A percentile compares a stretch with the other conserved stretches of the same genome.
Evolutionary conservation across 1,140 invertebrate species (phyloP).

Genomic region (Odontomachus brunneus): DNA sequence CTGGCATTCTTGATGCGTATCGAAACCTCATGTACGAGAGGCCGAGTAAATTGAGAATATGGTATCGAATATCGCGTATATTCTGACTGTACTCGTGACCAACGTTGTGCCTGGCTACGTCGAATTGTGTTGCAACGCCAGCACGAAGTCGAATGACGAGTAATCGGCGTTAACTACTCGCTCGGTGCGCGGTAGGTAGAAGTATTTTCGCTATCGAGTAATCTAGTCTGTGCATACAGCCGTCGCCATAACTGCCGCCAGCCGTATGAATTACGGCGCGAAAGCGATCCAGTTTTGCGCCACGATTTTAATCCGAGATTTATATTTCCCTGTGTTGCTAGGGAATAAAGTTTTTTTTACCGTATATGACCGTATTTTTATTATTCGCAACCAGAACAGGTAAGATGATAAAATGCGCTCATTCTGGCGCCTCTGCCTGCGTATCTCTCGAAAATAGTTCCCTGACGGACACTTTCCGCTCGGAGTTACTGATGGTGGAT

Average conservation of each 20-base stretch:
- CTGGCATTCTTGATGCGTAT: not conserved
- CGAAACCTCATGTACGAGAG: not conserved
- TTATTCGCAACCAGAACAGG: slow-evolving; percentile 36
- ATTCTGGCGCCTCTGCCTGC: not conserved
- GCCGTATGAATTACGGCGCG: slow-evolving; percentile 36
- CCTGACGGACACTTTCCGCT: slow-evolving; percentile 28
- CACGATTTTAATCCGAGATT: slow-evolving; percentile 43
- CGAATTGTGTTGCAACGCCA: slow-evolving; percentile 9
- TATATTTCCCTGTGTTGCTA: slow-evolving; percentile 26
- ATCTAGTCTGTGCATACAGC: slow-evolving; percentile 44
- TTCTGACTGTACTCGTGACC: not conserved
- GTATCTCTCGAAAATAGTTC: slow-evolving; percentile 35
- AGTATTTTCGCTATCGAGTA: slow-evolving; percentile 49
- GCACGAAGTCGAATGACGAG: slow-evolving; percentile 58
- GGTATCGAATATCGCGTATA: slow-evolving; percentile 4
- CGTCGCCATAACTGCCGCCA: slow-evolving; percentile 14
- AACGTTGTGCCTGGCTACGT: not conserved
- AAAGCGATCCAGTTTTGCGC: slow-evolving; percentile 47
- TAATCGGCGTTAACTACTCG: slow-evolving; percentile 65
- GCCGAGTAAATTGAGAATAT: slow-evolving; percentile 19
- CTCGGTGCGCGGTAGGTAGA: slow-evolving; percentile 37
- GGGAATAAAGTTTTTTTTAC: slow-evolving; percentile 42
- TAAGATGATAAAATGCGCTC: slow-evolving; percentile 40
- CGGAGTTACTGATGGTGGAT: slow-evolving; percentile 26
- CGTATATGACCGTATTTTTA: slow-evolving; percentile 34